Percentiles rank a stretch among this genome's conserved stretches.
These are phyloP conservation scores for Balaeniceps rex DNA, from an alignment of 2,113 vertebrate species.

Conservation along the genomic window DNA sequence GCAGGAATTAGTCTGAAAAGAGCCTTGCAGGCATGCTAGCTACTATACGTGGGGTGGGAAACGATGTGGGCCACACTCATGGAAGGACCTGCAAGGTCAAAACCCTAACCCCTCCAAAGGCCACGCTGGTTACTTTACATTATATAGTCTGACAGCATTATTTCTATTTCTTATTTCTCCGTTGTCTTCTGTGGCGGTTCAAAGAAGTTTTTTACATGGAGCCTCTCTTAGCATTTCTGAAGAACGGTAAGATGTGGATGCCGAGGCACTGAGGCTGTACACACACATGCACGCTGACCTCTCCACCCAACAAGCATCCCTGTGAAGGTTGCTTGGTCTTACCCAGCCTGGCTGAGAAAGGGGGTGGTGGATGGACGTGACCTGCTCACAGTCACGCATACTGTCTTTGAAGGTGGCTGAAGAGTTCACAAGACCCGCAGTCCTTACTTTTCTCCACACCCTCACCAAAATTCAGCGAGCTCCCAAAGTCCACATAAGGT, in stretches of 20 bases:
- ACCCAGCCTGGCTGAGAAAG: neutral
- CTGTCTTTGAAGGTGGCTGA: neutral
- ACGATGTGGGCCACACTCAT: neutral
- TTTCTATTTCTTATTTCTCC: neutral
- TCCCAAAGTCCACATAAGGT: neutral
- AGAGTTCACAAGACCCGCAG: neutral
- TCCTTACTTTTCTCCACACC: neutral
- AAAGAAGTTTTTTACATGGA: neutral
- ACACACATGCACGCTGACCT: neutral
- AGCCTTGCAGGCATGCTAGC: constrained; percentile 45
- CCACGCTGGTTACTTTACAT: neutral
- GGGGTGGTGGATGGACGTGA: neutral
- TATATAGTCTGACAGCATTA: neutral
- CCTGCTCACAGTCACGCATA: neutral
- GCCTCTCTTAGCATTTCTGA: neutral
- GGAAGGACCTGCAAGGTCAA: constrained; percentile 48
- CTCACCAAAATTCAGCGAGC: neutral
- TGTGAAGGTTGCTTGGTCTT: neutral
- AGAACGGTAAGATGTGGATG: neutral
- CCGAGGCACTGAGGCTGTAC: neutral
- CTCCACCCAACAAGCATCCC: neutral
- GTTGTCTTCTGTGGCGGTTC: neutral
- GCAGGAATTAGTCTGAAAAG: constrained; percentile 67
- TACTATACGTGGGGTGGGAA: constrained; percentile 1
- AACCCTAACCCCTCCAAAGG: neutral